Conservation (phyloP, 2,888 invertebrate genomes). For the Oithona nana region DNA sequence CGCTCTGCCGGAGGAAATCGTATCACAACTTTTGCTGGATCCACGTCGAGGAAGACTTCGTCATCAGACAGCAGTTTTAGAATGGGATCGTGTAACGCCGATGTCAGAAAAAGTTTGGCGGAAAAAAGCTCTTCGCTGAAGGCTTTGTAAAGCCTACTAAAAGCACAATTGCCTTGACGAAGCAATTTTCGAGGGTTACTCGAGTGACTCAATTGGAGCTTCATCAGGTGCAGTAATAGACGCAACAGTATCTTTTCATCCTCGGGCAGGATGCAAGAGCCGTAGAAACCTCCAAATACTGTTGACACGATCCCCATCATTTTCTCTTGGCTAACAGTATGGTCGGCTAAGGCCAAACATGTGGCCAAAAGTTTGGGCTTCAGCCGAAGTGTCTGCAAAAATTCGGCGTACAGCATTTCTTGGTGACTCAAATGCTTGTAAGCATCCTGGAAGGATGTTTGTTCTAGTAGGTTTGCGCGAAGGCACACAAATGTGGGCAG, state of each 20-base stretch:
- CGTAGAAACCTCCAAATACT: slow-evolving; percentile 45
- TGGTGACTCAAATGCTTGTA: slow-evolving; percentile 67
- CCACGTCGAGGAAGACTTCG: slow-evolving; percentile 75
- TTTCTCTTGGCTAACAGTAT: slow-evolving; percentile 29
- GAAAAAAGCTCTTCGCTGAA: slow-evolving; percentile 76
- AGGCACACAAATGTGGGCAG: slow-evolving; percentile 56
- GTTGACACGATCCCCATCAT: slow-evolving; percentile 36
- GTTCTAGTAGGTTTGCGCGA: slow-evolving; percentile 42
- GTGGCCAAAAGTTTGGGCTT: slow-evolving; percentile 49
- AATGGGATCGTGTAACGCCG: slow-evolving; percentile 74
- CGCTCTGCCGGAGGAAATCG: slow-evolving; percentile 42
- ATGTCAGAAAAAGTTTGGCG: slow-evolving; percentile 76
- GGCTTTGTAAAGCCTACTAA: slow-evolving; percentile 56
- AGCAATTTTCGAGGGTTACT: slow-evolving; percentile 54
- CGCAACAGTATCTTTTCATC: slow-evolving; percentile 47
- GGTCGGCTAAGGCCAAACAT: slow-evolving; percentile 46
- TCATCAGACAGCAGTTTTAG: slow-evolving; percentile 75
- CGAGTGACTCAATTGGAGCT: slow-evolving; percentile 46
- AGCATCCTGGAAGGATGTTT: slow-evolving; percentile 50
- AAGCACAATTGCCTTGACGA: slow-evolving; percentile 64
- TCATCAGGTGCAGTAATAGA: slow-evolving; percentile 41
- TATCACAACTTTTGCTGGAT: slow-evolving; percentile 62
- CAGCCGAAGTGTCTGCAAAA: slow-evolving; percentile 45
- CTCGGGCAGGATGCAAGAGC: slow-evolving; percentile 50
- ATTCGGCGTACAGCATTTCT: slow-evolving; percentile 49